Percentiles rank a stretch among this genome's conserved stretches.
phyloP scores from a whole-genome alignment of 2,888 invertebrate genomes.

The Agonum fuliginosum region DNA sequence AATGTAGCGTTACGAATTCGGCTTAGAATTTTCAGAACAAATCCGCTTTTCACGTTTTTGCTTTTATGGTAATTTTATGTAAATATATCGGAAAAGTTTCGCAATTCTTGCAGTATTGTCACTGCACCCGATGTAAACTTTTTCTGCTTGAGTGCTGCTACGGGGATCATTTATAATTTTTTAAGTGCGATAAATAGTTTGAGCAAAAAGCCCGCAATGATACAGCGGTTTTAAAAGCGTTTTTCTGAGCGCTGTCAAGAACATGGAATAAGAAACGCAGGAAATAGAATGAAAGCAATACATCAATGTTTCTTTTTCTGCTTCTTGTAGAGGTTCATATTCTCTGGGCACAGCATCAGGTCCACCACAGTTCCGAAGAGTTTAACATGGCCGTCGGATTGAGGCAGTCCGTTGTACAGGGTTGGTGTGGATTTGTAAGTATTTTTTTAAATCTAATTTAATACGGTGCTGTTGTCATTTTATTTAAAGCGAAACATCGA shows the following conservation, averaged over 20 bases:
- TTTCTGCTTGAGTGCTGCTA: not conserved
- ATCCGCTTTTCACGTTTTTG: slow-evolving; percentile 16
- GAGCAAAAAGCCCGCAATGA: slow-evolving; percentile 4
- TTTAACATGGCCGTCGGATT: slow-evolving; percentile 91
- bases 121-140: not conserved
- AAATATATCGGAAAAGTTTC: slow-evolving; percentile 52
- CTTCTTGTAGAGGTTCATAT: slow-evolving; percentile 85
- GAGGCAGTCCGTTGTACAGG: slow-evolving; percentile 86
- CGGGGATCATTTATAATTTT: slow-evolving; percentile 32
- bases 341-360: slow-evolving; percentile 92
- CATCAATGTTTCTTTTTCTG: slow-evolving; percentile 21
- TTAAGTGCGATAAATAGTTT: slow-evolving; percentile 7
- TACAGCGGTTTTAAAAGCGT: not conserved
- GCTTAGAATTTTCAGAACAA: slow-evolving; percentile 18
- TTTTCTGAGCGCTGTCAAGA: not conserved
- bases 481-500: no score
- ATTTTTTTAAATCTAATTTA: no score
- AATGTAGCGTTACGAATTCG: slow-evolving; percentile 23
- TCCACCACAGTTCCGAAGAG: slow-evolving; percentile 93
- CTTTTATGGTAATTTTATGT: slow-evolving; percentile 54
- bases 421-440: slow-evolving; percentile 88
- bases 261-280: not conserved
- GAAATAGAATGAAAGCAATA: slow-evolving; percentile 2
- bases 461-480: no score
- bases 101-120: slow-evolving; percentile 10